Evolutionary conservation across 2,888 invertebrate species (phyloP), one percentile per base, ranked within the genome.

Genomic region (Acrobasis consociella): DNA sequence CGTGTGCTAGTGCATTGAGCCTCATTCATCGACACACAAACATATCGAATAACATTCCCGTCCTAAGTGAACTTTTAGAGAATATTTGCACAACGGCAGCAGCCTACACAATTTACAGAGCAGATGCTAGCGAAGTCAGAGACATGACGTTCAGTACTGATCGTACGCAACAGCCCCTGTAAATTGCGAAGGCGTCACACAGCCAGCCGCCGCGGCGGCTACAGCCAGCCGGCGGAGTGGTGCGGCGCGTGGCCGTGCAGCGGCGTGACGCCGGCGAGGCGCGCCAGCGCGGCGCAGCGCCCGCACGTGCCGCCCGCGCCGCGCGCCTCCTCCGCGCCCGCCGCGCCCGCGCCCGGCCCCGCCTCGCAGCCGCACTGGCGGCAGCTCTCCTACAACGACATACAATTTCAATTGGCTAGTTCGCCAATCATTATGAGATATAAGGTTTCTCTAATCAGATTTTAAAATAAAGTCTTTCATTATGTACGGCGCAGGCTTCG

Each of bases 221-320:
- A 94, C 69, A 94, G 94, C 96, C 96, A 96, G 71, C 95, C 96
- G 59, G 95, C 93, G 67, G 95, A 94, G 77, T 94, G 94, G 75
- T 89, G 90, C 77, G 89, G 91, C 83, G 94, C 95, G 87, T 95
- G 95, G 1, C 95, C 96, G 85, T 95, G 95, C 74, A 96, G 93
- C 72, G 96, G 96, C 80, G 96, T 96, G 68, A 96, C 95, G 69
- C 95, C 96, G 15, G 95, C 94, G 74, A 96, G 91, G 80, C 95
- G 94, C 70, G 95, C 94, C 74, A 94, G 86, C 76, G 93, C 93
- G 72, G 93, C 93, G 76, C 94, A 93, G 69, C 95, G 94, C 65
- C 94, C 94, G 85, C 88, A 86, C 70, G 78, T 61, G 51, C 58
- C 46, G 62, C 62, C 64, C 55, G 62, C 69, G 31, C 58, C 46